A percentile compares a stretch with the other conserved stretches of the same genome.
Evolutionary conservation across 2,888 invertebrate genomes (phyloP).

Genomic region (Drosophila greeni): DNA sequence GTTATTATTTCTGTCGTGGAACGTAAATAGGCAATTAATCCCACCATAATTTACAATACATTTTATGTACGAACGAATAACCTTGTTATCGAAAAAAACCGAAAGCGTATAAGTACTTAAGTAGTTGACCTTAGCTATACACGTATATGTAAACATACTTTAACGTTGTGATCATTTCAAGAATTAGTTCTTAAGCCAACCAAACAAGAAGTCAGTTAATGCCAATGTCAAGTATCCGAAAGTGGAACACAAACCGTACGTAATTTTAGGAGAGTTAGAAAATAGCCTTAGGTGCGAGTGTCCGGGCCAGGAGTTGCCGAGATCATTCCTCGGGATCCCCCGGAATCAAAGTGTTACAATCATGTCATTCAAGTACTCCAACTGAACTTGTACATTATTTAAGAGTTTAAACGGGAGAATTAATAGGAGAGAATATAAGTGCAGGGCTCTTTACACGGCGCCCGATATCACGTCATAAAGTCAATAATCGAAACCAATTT

Average conservation of each 20-base stretch:
- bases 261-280: slow-evolving; percentile 21
- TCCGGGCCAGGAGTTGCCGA: neutral
- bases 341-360: slow-evolving; percentile 24
- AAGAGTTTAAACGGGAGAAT: neutral
- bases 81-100: slow-evolving; percentile 49
- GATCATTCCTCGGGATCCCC: neutral
- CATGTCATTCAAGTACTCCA: slow-evolving; percentile 8
- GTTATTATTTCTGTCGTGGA: slow-evolving; percentile 46
- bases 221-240: slow-evolving; percentile 33
- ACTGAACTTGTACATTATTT: neutral
- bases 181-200: slow-evolving; percentile 61
- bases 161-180: slow-evolving; percentile 77
- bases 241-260: slow-evolving; percentile 17
- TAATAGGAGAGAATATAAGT: slow-evolving; percentile 1
- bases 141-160: slow-evolving; percentile 54
- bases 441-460: slow-evolving; percentile 7
- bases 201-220: slow-evolving; percentile 34
- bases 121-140: slow-evolving; percentile 40
- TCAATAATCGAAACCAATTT: neutral
- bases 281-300: slow-evolving; percentile 17
- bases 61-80: slow-evolving; percentile 52
- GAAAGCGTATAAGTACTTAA: slow-evolving; percentile 26
- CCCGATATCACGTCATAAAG: neutral
- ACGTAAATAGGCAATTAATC: slow-evolving; percentile 73
- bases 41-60: slow-evolving; percentile 78